Percentiles rank a stretch among this genome's conserved stretches.
Evolutionary conservation across 2,888 invertebrate species (phyloP).

Genomic region (Pseudoips prasinana): DNA sequence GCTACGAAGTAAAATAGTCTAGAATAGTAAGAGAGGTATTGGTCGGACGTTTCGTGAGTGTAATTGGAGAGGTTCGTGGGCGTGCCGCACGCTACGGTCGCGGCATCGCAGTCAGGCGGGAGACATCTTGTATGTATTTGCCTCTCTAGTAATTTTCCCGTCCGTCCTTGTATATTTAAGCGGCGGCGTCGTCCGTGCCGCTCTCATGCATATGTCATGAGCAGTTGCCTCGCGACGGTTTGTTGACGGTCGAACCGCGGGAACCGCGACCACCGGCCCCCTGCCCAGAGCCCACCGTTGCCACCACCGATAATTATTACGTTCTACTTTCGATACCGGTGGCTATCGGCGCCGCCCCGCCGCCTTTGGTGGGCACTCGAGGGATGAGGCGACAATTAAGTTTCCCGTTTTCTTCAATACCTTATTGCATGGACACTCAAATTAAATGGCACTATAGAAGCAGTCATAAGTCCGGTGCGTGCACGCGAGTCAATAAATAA

Average conservation of each 20-base stretch:
- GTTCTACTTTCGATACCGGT: constrained; percentile 72
- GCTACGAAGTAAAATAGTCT: constrained; percentile 59
- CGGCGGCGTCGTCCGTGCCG: constrained; percentile 61
- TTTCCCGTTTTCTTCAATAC: constrained; percentile 59
- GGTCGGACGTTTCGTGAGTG: constrained; percentile 65
- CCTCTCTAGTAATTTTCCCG: constrained; percentile 72
- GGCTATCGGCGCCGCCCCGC: constrained; percentile 59
- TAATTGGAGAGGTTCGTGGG: constrained; percentile 60
- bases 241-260: constrained; percentile 76
- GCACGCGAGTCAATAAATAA: constrained; percentile 67
- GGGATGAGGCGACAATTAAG: constrained; percentile 77
- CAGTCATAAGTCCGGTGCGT: constrained; percentile 55
- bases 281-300: constrained; percentile 38
- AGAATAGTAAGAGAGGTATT: constrained; percentile 58
- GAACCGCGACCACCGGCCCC: constrained; percentile 66
- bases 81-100: constrained; percentile 66
- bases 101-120: constrained; percentile 44
- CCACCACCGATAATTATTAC: constrained; percentile 73
- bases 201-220: constrained; percentile 82
- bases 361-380: constrained; percentile 35
- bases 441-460: constrained; percentile 73
- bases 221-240: constrained; percentile 79
- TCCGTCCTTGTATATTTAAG: constrained; percentile 77
- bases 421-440: constrained; percentile 67
- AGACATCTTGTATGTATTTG: constrained; percentile 76